phyloP scores from a whole-genome alignment of 2,797 vertebrate species.

The Catamblyrhynchus diadema region DNA sequence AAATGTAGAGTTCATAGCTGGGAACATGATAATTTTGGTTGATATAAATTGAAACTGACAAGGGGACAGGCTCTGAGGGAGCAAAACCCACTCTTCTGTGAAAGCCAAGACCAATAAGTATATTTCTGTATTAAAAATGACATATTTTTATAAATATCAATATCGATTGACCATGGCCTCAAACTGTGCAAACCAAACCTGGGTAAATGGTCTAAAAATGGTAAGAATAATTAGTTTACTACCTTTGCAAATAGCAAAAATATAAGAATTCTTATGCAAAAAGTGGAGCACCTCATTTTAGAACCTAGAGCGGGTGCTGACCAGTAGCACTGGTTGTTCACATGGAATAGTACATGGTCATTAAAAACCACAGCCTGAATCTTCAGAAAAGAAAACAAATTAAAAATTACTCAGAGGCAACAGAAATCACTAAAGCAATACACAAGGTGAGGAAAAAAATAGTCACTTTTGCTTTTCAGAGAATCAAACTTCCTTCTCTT shows the following conservation, averaged over 20 bases:
- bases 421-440: not conserved
- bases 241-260: not conserved
- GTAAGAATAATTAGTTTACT: not conserved
- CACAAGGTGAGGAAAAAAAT: not conserved
- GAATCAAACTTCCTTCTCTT: not conserved
- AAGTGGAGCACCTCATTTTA: not conserved
- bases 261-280: not conserved
- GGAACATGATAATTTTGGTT: slow-evolving; percentile 42
- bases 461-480: not conserved
- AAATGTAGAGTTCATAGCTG: slow-evolving; percentile 55
- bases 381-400: not conserved
- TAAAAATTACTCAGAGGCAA: not conserved
- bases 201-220: not conserved
- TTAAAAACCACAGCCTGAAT: not conserved
- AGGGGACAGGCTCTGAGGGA: slow-evolving; percentile 32
- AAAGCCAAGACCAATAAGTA: slow-evolving; percentile 3
- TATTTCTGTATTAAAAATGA: not conserved
- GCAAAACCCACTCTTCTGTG: slow-evolving; percentile 27
- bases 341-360: not conserved
- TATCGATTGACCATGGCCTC: not conserved
- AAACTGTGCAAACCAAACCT: not conserved
- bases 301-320: not conserved
- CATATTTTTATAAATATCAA: not conserved
- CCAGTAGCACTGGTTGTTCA: not conserved
- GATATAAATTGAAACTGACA: slow-evolving; percentile 46